phyloP scores from a whole-genome alignment of 2,888 invertebrate genomes.

The Fragum fragum region DNA sequence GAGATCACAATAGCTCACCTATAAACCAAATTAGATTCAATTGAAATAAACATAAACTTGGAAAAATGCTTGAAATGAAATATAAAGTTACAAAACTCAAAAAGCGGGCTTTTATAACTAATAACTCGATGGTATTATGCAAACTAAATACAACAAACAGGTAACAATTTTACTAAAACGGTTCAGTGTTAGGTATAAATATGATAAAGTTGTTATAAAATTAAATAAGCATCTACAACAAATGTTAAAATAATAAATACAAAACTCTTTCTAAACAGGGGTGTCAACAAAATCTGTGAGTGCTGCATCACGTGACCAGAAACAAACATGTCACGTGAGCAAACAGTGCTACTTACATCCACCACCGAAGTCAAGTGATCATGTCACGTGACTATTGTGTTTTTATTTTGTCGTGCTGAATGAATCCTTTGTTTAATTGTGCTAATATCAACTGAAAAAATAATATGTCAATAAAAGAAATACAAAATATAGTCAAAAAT shows the following conservation, averaged over 20 bases:
- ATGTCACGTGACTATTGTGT: constrained; percentile 43
- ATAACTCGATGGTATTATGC: too few relatives aligned
- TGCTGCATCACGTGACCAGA: constrained; percentile 1
- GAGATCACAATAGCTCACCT: too few relatives aligned
- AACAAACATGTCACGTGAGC: constrained; percentile 14
- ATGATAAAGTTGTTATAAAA: neutral
- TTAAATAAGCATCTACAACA: constrained; percentile 24
- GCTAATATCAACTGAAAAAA: constrained; percentile 70
- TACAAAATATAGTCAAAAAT: neutral
- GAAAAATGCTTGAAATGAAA: too few relatives aligned
- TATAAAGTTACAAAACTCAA: too few relatives aligned
- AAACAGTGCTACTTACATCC: constrained; percentile 50
- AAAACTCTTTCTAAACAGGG: constrained; percentile 13
- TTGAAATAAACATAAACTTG: too few relatives aligned
- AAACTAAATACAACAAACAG: too few relatives aligned
- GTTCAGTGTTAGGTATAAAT: neutral
- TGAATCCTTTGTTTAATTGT: constrained; percentile 64
- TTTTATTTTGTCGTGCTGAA: constrained; percentile 60
- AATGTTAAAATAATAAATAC: constrained; percentile 18
- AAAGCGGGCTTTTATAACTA: too few relatives aligned
- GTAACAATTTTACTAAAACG: too few relatives aligned
- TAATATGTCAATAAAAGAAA: neutral
- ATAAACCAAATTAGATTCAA: too few relatives aligned
- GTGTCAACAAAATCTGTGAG: constrained; percentile 19
- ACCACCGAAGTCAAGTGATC: constrained; percentile 17